Conservation (phyloP, 2,888 invertebrate genomes). For the Limnephilus marmoratus region DNA sequence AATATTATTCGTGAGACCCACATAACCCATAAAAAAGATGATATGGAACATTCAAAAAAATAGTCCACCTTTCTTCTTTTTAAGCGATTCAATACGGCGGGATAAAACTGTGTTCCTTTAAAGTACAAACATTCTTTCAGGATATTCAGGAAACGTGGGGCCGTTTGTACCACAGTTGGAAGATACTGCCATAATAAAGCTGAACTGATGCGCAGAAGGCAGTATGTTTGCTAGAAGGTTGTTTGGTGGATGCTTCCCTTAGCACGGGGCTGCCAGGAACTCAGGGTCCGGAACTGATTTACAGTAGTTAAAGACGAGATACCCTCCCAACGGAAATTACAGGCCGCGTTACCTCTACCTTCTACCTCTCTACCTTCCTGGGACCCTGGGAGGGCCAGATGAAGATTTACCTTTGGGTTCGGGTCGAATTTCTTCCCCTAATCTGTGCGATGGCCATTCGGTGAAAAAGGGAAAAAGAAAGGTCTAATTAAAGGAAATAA, state of each 20-base stretch:
- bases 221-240: background rate
- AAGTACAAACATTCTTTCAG: background rate
- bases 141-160: background rate
- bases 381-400: slow-evolving; percentile 43
- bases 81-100: background rate
- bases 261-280: slow-evolving; percentile 3
- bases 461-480: background rate
- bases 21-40: background rate
- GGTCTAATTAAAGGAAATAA: background rate
- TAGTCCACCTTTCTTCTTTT: background rate
- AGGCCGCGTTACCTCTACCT: slow-evolving; percentile 48
- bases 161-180: background rate
- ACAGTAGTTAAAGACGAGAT: slow-evolving; percentile 61
- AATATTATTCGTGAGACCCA: too few species aligned
- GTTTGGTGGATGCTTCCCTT: background rate
- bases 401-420: slow-evolving; percentile 43
- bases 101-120: background rate
- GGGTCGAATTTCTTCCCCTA: slow-evolving; percentile 5
- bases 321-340: slow-evolving; percentile 64
- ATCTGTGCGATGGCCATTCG: background rate
- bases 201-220: background rate
- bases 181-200: background rate
- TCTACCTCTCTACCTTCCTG: background rate
- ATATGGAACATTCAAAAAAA: background rate
- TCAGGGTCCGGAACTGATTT: slow-evolving; percentile 63